Evolutionary conservation across 2,797 vertebrate species (phyloP).

Genomic region (Trachurus trachurus): DNA sequence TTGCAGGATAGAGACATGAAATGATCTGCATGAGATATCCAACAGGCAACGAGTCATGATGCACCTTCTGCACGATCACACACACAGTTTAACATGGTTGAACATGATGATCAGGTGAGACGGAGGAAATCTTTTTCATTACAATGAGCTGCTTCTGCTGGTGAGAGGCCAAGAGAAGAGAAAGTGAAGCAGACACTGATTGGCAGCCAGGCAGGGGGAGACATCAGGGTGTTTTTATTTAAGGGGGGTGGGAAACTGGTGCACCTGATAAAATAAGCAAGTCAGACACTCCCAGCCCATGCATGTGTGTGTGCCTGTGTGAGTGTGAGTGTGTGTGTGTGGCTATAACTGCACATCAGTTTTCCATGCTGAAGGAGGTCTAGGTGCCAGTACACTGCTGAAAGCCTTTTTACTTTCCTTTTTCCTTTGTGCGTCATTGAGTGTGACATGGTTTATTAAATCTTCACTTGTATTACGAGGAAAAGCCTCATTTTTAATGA

Average conservation of each 20-base stretch:
- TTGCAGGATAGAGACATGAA: neutral
- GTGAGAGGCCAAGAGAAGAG: conserved; percentile 29
- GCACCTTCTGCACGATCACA: neutral
- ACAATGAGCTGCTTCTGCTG: conserved; percentile 22
- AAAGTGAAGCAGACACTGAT: conserved; percentile 55
- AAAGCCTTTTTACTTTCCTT: conserved; percentile 39
- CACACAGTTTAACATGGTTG: neutral
- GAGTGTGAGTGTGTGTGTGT: conserved; percentile 35
- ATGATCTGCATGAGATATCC: conserved; percentile 4
- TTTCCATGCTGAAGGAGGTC: conserved; percentile 65
- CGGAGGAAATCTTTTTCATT: conserved; percentile 11
- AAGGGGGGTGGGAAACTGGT: conserved; percentile 31
- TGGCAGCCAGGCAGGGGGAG: conserved; percentile 49
- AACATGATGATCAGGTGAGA: neutral
- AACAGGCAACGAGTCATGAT: neutral
- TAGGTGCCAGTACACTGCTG: conserved; percentile 48
- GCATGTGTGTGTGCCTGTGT: conserved; percentile 34
- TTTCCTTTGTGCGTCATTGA: conserved; percentile 65
- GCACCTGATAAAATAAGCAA: conserved; percentile 87
- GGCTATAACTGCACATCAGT: conserved; percentile 52
- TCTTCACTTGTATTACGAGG: conserved; percentile 44
- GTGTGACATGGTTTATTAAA: conserved; percentile 67
- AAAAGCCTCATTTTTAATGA: conserved; percentile 49
- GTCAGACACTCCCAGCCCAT: conserved; percentile 48
- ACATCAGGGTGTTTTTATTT: conserved; percentile 34